phyloP scores from a whole-genome alignment of 2,888 invertebrate genomes.

The Leptopilina drosophilae region DNA sequence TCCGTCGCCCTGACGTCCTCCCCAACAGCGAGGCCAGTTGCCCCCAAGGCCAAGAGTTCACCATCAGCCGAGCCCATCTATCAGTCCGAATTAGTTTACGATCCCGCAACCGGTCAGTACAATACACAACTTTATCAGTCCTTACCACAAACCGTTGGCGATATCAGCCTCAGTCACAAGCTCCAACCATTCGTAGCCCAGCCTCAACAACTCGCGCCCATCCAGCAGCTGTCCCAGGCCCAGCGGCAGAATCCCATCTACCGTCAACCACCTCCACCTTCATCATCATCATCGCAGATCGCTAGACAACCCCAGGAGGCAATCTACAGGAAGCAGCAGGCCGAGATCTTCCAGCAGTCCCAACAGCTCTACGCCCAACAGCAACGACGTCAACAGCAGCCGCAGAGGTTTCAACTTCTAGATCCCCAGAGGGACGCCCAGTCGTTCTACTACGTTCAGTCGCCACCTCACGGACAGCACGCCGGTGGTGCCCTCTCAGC shows the following conservation, averaged over 20 bases:
- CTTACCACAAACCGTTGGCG: slow-evolving; percentile 85
- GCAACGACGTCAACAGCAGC: slow-evolving; percentile 79
- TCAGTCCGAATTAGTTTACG: slow-evolving; percentile 87
- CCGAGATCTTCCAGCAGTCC: slow-evolving; percentile 81
- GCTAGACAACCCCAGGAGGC: slow-evolving; percentile 74
- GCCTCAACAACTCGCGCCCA: slow-evolving; percentile 78
- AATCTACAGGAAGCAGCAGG: slow-evolving; percentile 81
- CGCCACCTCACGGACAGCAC: slow-evolving; percentile 78
- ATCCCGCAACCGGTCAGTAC: slow-evolving; percentile 87
- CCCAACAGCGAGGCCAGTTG: slow-evolving; percentile 70
- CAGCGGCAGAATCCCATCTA: slow-evolving; percentile 71
- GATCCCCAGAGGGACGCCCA: slow-evolving; percentile 73
- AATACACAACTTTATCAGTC: slow-evolving; percentile 88
- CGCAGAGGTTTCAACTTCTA: slow-evolving; percentile 74
- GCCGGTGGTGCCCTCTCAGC: slow-evolving; percentile 77
- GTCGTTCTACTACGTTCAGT: slow-evolving; percentile 74
- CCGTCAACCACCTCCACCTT: slow-evolving; percentile 70
- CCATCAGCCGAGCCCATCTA: slow-evolving; percentile 81
- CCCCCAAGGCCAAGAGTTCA: slow-evolving; percentile 54
- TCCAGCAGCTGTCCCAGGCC: slow-evolving; percentile 77
- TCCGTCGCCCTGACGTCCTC: slow-evolving; percentile 71
- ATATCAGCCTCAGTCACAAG: slow-evolving; percentile 85
- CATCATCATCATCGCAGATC: slow-evolving; percentile 65
- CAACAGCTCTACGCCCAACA: slow-evolving; percentile 83
- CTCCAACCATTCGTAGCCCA: slow-evolving; percentile 86